phyloP scores from a whole-genome alignment of 2,113 vertebrate genomes.

The Aramus guarauna region DNA sequence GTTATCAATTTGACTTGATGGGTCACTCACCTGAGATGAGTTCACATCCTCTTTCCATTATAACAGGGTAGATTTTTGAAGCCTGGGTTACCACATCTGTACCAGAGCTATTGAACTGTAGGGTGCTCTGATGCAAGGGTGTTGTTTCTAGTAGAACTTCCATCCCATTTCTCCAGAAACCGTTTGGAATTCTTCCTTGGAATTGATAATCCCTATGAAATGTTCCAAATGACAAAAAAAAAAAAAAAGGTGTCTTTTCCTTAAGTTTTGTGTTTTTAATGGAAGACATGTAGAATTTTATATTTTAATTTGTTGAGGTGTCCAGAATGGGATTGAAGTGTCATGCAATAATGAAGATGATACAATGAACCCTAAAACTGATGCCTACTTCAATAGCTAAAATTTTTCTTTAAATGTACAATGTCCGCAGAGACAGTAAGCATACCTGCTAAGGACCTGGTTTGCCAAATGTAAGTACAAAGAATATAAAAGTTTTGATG shows the following conservation, averaged over 20 bases:
- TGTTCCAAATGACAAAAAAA: background rate
- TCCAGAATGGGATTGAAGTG: background rate
- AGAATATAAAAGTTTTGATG: background rate
- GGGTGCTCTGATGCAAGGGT: background rate
- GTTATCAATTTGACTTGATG: background rate
- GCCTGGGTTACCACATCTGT: background rate
- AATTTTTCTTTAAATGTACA: background rate
- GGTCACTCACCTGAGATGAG: background rate
- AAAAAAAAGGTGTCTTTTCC: background rate
- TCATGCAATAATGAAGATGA: background rate
- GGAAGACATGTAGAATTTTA: fast-evolving
- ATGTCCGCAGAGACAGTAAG: background rate
- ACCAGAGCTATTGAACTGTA: background rate
- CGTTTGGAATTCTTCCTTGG: background rate
- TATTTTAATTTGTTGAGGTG: background rate
- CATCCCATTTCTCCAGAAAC: background rate
- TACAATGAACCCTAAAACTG: background rate
- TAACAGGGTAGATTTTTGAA: background rate
- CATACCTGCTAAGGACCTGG: background rate
- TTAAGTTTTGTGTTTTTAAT: background rate
- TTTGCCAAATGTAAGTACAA: background rate
- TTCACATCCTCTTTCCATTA: background rate
- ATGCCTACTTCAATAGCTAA: background rate
- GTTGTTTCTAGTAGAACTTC: background rate
- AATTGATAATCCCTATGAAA: background rate